A percentile compares a stretch with the other conserved stretches of the same genome.
phyloP scores from a whole-genome alignment of 2,113 vertebrate species.

The Natator depressus region DNA sequence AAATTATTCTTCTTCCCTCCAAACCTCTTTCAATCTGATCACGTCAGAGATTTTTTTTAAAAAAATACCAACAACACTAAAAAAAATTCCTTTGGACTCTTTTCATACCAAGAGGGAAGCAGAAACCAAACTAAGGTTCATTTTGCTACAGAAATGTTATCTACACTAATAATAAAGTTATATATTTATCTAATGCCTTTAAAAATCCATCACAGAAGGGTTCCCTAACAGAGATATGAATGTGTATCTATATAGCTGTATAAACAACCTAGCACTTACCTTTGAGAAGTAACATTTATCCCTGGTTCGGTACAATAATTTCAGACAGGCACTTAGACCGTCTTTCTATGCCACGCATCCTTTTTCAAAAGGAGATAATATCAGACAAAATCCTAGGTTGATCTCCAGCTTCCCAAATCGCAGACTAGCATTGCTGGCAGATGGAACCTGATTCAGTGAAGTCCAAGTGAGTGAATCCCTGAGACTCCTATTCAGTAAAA shows the following conservation, averaged over 20 bases:
- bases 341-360: conserved; percentile 75
- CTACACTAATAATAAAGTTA: conserved; percentile 40
- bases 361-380: conserved; percentile 41
- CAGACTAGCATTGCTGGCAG: conserved; percentile 60
- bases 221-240: neutral
- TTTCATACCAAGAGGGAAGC: neutral
- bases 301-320: conserved; percentile 60
- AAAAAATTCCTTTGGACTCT: conserved; percentile 8
- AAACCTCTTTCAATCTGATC: neutral
- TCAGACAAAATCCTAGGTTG: conserved; percentile 62
- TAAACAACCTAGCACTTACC: conserved; percentile 71
- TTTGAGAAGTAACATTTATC: conserved; percentile 80
- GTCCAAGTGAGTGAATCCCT: conserved; percentile 71
- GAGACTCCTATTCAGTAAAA: conserved; percentile 77
- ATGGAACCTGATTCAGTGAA: conserved; percentile 71
- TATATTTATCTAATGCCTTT: neutral
- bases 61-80: neutral
- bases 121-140: conserved; percentile 2
- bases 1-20: neutral
- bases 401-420: conserved; percentile 67
- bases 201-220: neutral
- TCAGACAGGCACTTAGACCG: conserved; percentile 67
- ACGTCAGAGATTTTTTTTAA: neutral
- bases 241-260: neutral
- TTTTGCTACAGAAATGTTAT: neutral